Percentiles rank a stretch among this genome's conserved stretches.
Evolutionary conservation across 2,888 invertebrate species (phyloP).

Genomic region (Smittia sp.): DNA sequence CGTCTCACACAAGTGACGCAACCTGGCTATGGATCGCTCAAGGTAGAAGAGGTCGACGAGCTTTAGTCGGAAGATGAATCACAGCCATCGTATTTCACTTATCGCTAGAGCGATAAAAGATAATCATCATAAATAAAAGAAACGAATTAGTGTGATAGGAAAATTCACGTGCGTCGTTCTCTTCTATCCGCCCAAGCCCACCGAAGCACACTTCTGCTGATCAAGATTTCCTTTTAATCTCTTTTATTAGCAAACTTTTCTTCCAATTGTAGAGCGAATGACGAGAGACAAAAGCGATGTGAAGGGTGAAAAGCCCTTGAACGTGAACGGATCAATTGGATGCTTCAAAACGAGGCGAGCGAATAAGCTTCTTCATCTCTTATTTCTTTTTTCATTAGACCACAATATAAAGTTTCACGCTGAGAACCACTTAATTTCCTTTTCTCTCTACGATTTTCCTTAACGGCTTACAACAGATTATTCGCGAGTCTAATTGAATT

Average conservation of each 20-base stretch:
- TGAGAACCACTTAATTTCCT: conserved; percentile 20
- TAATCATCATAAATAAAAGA: too few relatives aligned
- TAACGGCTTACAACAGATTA: too few relatives aligned
- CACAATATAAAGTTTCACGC: conserved; percentile 13
- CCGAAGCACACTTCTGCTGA: too few relatives aligned
- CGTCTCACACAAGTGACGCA: too few relatives aligned
- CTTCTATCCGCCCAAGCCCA: too few relatives aligned
- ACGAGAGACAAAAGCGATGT: not conserved
- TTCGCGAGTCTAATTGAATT: not conserved
- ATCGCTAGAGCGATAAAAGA: too few relatives aligned
- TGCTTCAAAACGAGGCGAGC: not conserved
- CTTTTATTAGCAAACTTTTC: not conserved
- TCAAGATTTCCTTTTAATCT: not conserved
- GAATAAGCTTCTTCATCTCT: not conserved
- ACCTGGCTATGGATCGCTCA: too few relatives aligned
- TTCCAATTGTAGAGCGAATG: not conserved
- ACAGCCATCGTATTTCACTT: too few relatives aligned
- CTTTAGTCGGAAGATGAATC: too few relatives aligned
- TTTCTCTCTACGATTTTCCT: not conserved
- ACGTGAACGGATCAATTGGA: conserved; percentile 4
- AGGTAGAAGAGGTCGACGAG: too few relatives aligned
- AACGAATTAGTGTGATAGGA: too few relatives aligned
- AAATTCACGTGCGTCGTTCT: too few relatives aligned
- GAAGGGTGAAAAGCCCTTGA: not conserved
- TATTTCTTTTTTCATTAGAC: not conserved